A percentile compares a stretch with the other conserved stretches of the same genome.
These are phyloP conservation scores for Asarcornis scutulata DNA, from an alignment of 2,113 vertebrate genomes.

Conservation along the genomic window DNA sequence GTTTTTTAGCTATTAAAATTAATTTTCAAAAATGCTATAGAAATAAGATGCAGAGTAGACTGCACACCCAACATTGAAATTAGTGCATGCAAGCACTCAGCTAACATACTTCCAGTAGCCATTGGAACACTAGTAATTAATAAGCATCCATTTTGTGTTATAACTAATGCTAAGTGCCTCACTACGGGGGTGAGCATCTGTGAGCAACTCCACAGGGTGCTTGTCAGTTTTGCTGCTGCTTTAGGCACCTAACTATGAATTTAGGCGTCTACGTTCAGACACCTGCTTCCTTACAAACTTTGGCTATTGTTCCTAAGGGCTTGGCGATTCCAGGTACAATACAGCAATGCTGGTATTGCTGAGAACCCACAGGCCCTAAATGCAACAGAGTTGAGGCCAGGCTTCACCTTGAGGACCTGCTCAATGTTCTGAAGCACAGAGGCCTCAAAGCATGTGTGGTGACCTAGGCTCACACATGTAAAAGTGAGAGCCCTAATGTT, in stretches of 20 bases:
- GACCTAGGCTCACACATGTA: not conserved
- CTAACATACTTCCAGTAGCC: constrained; percentile 16
- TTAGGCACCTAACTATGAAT: constrained; percentile 3
- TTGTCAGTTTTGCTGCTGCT: constrained; percentile 16
- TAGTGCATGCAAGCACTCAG: not conserved
- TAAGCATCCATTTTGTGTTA: not conserved
- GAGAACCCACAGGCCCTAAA: constrained; percentile 3
- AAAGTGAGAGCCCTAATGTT: constrained; percentile 17
- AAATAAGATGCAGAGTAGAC: constrained; percentile 65
- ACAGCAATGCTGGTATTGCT: constrained; percentile 46
- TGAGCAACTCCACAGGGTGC: not conserved
- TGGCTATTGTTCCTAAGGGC: constrained; percentile 4
- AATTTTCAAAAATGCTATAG: constrained; percentile 71
- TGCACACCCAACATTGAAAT: constrained; percentile 41
- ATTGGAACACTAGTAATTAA: not conserved
- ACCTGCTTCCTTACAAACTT: constrained; percentile 3
- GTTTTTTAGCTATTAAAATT: constrained; percentile 76
- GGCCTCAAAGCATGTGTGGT: not conserved
- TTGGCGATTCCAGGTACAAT: not conserved
- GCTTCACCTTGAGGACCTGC: constrained; percentile 14
- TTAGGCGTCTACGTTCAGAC: not conserved
- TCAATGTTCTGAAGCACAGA: constrained; percentile 16
- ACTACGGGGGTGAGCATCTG: constrained; percentile 14
- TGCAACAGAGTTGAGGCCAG: not conserved
- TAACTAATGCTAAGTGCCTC: constrained; percentile 48